A percentile compares a stretch with the other conserved stretches of the same genome.
Evolutionary conservation across 2,113 vertebrate genomes (phyloP).

Genomic region (Triplophysa siluroides): DNA sequence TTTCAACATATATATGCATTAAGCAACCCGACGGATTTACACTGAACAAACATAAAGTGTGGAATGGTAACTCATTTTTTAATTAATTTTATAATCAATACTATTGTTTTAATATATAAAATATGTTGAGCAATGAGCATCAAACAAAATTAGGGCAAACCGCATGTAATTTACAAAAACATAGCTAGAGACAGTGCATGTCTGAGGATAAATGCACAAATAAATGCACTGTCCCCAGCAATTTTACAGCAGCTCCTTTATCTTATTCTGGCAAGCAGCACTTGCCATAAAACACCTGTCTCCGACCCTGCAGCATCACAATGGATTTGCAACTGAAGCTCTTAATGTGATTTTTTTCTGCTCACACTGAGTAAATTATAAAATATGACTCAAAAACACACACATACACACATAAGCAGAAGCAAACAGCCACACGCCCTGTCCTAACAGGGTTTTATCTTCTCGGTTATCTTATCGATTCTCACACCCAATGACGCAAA

Average conservation of each 20-base stretch:
- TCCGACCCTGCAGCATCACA: not conserved
- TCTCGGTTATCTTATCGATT: too few relatives aligned
- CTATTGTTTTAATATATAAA: not conserved
- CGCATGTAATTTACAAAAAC: not conserved
- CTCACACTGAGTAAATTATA: not conserved
- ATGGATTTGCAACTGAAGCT: not conserved
- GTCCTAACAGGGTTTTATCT: not conserved
- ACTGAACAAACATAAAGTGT: too few relatives aligned
- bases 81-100: not conserved
- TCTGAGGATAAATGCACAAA: not conserved
- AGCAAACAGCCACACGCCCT: not conserved
- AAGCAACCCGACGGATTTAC: too few relatives aligned
- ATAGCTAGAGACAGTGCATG: not conserved
- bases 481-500: not conserved
- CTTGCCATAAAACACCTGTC: not conserved
- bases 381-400: too few relatives aligned
- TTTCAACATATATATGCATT: too few relatives aligned
- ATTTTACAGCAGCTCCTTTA: not conserved
- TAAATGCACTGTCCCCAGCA: not conserved
- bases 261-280: slow-evolving; percentile 3
- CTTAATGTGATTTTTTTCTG: not conserved
- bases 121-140: not conserved
- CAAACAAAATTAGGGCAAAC: not conserved
- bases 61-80: too few relatives aligned
- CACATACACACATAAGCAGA: not conserved